Conservation (phyloP, 2,797 vertebrate genomes). For the Austrolebias charrua region DNA sequence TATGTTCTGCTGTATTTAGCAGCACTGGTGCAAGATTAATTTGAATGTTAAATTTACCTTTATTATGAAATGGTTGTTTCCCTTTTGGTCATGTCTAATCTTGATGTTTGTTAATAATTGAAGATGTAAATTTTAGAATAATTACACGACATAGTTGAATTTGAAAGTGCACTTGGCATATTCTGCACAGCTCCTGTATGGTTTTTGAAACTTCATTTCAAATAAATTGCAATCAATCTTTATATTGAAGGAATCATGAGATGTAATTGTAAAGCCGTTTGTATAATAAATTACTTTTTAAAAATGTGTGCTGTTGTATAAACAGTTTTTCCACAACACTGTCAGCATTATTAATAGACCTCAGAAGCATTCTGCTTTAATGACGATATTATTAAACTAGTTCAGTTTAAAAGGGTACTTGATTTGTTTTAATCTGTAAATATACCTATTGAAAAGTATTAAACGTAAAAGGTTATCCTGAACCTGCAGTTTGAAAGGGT, state of each 20-base stretch:
- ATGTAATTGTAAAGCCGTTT: not conserved
- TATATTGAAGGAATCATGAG: not conserved
- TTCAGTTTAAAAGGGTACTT: too few species aligned
- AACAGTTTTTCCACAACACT: not conserved
- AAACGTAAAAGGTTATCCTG: too few species aligned
- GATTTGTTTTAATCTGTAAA: too few species aligned
- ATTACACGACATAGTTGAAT: slow-evolving; percentile 48
- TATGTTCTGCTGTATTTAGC: slow-evolving; percentile 1
- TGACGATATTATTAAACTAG: too few species aligned
- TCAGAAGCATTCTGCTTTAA: too few species aligned
- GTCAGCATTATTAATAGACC: not conserved
- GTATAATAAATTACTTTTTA: not conserved
- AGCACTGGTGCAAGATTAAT: slow-evolving; percentile 2
- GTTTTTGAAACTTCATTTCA: not conserved
- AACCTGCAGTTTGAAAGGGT: too few species aligned
- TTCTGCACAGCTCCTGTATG: slow-evolving; percentile 2
- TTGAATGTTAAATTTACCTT: slow-evolving; percentile 6
- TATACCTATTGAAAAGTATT: too few species aligned
- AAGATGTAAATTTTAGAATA: slow-evolving; percentile 41
- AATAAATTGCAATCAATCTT: not conserved
- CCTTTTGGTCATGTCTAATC: slow-evolving; percentile 5
- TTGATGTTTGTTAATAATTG: slow-evolving; percentile 45
- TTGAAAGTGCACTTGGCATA: slow-evolving; percentile 14
- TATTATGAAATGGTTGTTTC: slow-evolving; percentile 26
- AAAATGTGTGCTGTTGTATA: not conserved